Conservation (phyloP, 2,113 vertebrate species). For the Oncorhynchus kisutch region DNA sequence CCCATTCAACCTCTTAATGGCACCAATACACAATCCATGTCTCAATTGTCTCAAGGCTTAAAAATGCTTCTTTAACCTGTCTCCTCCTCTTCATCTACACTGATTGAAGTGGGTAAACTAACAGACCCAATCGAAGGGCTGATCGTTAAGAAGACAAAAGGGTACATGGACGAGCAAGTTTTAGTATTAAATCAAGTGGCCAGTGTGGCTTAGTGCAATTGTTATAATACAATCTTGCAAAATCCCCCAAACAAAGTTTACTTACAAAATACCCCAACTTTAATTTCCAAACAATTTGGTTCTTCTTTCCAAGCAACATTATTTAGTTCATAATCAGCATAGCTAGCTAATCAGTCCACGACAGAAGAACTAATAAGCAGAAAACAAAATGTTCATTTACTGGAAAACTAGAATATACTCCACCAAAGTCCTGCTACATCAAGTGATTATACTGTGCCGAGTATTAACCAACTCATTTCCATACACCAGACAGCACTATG, state of each 20-base stretch:
- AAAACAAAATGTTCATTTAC: constrained; percentile 20
- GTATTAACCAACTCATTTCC: constrained; percentile 17
- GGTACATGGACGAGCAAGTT: neutral
- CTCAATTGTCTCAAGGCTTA: too few species aligned
- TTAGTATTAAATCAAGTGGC: neutral
- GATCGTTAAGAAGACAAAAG: neutral
- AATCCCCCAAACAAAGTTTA: neutral
- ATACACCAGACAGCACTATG: constrained; percentile 17
- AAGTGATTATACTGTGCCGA: constrained; percentile 23
- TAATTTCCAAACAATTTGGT: neutral
- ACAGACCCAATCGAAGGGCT: neutral
- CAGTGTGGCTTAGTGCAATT: neutral
- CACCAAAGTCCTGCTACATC: constrained; percentile 16
- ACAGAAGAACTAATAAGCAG: constrained; percentile 18
- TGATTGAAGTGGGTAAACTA: neutral
- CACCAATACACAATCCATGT: too few species aligned
- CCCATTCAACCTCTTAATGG: too few species aligned
- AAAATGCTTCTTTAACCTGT: too few species aligned
- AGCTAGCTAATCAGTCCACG: too few species aligned
- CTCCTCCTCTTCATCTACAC: too few species aligned
- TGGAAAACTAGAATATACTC: constrained; percentile 7
- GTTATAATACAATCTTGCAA: too few species aligned
- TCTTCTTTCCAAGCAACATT: neutral
- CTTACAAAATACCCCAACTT: neutral
- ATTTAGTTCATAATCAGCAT: neutral